phyloP scores from a whole-genome alignment of 2,113 vertebrate genomes.

The Notothenia rossii region DNA sequence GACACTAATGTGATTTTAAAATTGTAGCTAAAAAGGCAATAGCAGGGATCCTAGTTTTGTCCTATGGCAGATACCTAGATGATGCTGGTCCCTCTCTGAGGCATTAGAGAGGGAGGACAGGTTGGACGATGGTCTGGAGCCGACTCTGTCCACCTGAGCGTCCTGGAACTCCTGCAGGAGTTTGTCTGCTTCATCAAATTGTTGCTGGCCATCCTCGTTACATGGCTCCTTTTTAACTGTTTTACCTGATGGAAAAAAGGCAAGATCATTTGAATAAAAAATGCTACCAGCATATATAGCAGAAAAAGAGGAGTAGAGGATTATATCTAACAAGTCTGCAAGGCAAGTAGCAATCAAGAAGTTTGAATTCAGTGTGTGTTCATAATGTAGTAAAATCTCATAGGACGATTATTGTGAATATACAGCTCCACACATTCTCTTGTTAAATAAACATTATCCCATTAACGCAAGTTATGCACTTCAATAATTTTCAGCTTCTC shows the following conservation, averaged over 20 bases:
- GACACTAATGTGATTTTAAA: background rate
- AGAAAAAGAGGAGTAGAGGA: background rate
- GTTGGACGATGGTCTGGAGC: conserved; percentile 95
- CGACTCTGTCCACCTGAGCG: conserved; percentile 91
- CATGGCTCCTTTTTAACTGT: conserved; percentile 93
- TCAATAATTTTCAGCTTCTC: background rate
- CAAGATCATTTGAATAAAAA: background rate
- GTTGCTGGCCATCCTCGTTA: conserved; percentile 90
- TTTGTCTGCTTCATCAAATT: conserved; percentile 93
- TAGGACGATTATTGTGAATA: background rate
- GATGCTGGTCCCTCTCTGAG: conserved; percentile 95
- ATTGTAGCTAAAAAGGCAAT: background rate
- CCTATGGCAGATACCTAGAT: conserved; percentile 86
- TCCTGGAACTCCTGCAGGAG: conserved; percentile 97
- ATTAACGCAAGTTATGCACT: background rate
- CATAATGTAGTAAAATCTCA: background rate
- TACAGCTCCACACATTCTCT: background rate
- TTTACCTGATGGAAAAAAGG: conserved; percentile 83
- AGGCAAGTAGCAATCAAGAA: background rate
- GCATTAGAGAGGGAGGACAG: conserved; percentile 95
- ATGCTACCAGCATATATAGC: background rate
- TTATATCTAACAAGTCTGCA: background rate
- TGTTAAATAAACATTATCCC: background rate
- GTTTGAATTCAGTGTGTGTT: background rate
- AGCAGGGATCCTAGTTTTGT: background rate